phyloP scores from a whole-genome alignment of 2,888 invertebrate species.

The Andrena dorsata region DNA sequence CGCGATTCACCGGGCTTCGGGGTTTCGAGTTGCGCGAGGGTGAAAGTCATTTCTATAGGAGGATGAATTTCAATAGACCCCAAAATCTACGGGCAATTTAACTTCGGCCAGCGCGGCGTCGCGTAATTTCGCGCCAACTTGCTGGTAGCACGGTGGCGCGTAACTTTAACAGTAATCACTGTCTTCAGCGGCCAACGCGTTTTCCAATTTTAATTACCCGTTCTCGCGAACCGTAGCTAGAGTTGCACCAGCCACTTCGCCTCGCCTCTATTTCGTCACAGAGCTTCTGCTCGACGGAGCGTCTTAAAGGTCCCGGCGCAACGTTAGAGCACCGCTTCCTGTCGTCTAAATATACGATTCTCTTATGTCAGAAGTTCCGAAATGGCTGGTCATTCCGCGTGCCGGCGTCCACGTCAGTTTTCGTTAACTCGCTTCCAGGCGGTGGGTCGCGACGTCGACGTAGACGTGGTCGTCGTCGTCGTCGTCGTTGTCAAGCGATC shows the following conservation, averaged over 20 bases:
- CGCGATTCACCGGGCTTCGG: no score
- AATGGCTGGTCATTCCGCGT: conserved; percentile 57
- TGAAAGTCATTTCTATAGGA: neutral
- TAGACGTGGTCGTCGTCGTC: neutral
- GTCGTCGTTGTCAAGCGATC: conserved; percentile 49
- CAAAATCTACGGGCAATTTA: neutral
- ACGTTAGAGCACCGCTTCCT: conserved; percentile 39
- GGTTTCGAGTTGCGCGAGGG: neutral
- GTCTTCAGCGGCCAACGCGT: neutral
- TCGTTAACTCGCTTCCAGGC: conserved; percentile 66
- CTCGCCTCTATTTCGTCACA: conserved; percentile 25
- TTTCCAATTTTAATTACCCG: conserved; percentile 15
- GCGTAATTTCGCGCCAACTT: neutral
- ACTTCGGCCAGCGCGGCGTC: neutral
- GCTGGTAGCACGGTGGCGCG: neutral
- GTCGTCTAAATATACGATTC: conserved; percentile 66
- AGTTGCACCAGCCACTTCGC: neutral
- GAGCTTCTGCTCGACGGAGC: conserved; percentile 22
- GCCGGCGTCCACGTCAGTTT: conserved; percentile 67
- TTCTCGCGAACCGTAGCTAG: neutral
- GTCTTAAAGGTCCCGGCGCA: conserved; percentile 35
- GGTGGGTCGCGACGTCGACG: conserved; percentile 60
- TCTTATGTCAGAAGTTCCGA: conserved; percentile 52
- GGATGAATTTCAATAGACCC: conserved; percentile 20
- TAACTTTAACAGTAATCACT: conserved; percentile 9